Evolutionary conservation across 2,113 vertebrate genomes (phyloP), one percentile per base, ranked within the genome.

Genomic region (Hyperoodon ampullatus): DNA sequence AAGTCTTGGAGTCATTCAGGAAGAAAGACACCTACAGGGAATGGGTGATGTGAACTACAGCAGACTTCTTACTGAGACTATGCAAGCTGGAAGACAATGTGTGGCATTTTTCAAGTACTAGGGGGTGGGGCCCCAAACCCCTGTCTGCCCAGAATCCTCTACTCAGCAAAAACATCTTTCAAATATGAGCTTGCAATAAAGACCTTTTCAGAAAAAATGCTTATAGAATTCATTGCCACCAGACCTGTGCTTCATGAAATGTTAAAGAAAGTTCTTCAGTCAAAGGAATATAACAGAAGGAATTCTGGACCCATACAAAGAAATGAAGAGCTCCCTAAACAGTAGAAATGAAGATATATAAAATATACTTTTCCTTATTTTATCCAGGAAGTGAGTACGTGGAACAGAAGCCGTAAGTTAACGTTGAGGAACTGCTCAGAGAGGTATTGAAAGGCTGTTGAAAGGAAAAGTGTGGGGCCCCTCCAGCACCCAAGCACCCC

Each of bases 11-110:
- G 66, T 42, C 39, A 16, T 42, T 58, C 7, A 58, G 71, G 44
- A 44, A 42, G 24, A 84, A 75, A 71, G 58, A 60, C 55, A 65
- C 5, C 1, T 24, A 5, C 6, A 14, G 53, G 63, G 15, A 28
- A 8, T 6, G 44, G 7, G 26, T 5, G 21, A 21, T 15, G 68
- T 5, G 39, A 16, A 28, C 21, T 0, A 18, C 3, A 1, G 58
- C 16, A 21, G 47, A 50, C 71, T 47, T 78, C 55, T 74, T 2
- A 2, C 19, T 11, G 26, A 35, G 65, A 13, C 42, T 5, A 16
- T 8, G 63, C 44, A 16, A 80, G 65, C 2, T 12, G 0, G 14
- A 15, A 33, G 94, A 44, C 5, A 30, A n/a, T 15, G 26, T 28
- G 47, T 10, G n/a, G 18, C 13, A 6, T 35, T 24, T n/a, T 55